phyloP scores from a whole-genome alignment of 2,888 invertebrate genomes.

The Orchestes rusci region DNA sequence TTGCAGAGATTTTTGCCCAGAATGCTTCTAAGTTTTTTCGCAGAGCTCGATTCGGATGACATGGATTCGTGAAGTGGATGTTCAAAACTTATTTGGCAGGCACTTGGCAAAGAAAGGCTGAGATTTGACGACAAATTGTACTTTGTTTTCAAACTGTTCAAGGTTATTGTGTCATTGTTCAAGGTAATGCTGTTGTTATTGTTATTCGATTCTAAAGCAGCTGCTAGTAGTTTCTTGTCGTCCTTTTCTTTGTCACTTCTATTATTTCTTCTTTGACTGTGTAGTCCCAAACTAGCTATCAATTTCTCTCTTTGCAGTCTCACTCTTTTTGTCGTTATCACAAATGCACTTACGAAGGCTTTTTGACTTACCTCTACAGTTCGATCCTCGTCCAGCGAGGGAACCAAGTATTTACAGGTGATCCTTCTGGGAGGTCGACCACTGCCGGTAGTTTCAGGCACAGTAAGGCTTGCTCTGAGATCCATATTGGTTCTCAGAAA shows the following conservation, averaged over 20 bases:
- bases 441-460: conserved; percentile 37
- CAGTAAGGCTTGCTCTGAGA: conserved; percentile 43
- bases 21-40: conserved; percentile 18
- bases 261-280: conserved; percentile 43
- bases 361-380: conserved; percentile 50
- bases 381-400: conserved; percentile 19
- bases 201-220: conserved; percentile 8
- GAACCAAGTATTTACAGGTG: conserved; percentile 48
- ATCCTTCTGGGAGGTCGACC: conserved; percentile 44
- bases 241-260: conserved; percentile 24
- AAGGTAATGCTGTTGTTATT: conserved; percentile 22
- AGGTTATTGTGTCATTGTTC: conserved; percentile 20
- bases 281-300: conserved; percentile 43
- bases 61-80: conserved; percentile 1
- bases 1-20: conserved; percentile 18
- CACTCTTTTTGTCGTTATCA: conserved; percentile 50
- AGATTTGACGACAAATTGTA: conserved; percentile 26
- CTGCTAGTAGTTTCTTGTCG: conserved; percentile 8
- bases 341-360: conserved; percentile 50
- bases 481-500: conserved; percentile 48
- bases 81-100: conserved; percentile 9
- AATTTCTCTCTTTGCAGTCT: conserved; percentile 47
- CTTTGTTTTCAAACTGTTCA: conserved; percentile 20
- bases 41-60: conserved; percentile 13
- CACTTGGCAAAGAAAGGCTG: conserved; percentile 21